Evolutionary conservation across 2,113 vertebrate genomes (phyloP).

Genomic region (Albula glossodonta): DNA sequence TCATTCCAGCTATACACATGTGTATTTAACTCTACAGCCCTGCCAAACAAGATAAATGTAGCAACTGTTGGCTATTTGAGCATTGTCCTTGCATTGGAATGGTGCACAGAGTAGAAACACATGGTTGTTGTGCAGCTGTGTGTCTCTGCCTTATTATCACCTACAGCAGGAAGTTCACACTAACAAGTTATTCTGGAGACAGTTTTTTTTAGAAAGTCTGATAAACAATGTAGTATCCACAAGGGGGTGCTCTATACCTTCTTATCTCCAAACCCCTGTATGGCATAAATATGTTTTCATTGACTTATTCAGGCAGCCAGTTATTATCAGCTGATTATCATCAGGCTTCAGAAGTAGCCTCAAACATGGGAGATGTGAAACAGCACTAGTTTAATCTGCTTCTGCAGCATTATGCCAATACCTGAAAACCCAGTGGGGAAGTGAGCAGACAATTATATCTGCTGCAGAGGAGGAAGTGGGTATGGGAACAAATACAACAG

Average conservation of each 20-base stretch:
- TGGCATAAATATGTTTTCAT: neutral
- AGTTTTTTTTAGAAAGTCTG: neutral
- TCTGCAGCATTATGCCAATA: neutral
- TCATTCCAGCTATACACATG: too few relatives aligned
- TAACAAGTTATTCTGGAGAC: too few relatives aligned
- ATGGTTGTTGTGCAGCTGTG: too few relatives aligned
- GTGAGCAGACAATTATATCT: neutral
- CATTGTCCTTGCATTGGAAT: too few relatives aligned
- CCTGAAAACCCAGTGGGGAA: neutral
- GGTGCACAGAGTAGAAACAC: too few relatives aligned
- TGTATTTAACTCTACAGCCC: too few relatives aligned
- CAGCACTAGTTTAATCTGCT: neutral
- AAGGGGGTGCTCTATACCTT: neutral
- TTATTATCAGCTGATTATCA: neutral
- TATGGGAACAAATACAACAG: neutral
- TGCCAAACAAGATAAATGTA: too few relatives aligned
- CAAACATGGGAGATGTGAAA: neutral
- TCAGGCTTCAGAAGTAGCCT: too few relatives aligned
- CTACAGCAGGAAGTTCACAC: too few relatives aligned
- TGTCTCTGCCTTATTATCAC: too few relatives aligned
- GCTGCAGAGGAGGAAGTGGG: neutral
- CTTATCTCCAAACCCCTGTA: neutral
- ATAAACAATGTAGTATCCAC: neutral
- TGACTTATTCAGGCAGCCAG: neutral
- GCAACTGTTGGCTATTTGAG: too few relatives aligned